Evolutionary conservation across 2,888 invertebrate genomes (phyloP), one percentile per base, ranked within the genome.

Genomic region (Thymelicus acteon): DNA sequence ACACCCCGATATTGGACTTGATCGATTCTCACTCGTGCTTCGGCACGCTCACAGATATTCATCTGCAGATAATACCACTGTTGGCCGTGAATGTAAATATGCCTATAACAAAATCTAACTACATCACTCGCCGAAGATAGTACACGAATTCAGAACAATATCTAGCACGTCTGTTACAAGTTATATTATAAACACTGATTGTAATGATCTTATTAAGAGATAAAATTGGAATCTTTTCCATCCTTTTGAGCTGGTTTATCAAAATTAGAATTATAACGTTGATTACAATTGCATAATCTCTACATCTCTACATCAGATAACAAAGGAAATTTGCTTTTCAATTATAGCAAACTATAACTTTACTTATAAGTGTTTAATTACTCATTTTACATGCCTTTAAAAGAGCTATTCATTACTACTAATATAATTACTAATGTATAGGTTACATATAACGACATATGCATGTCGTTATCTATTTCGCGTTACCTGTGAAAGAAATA

Each of bases 11-110:
- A 81, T 75, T 75, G 75, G 74, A 76, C 73, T 71, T 73, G 74
- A 63, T 69, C 69, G 69, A 69, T 63, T 31, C 39, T 57, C 62
- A 62, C 37, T 58, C 62, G 47, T 73, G 77, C 60, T 70, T 70
- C 70, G 81, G 83, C 92, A 91, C 91, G 91, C 84, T 82, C 82
- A 72, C 75, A 82, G 89, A 89, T 91, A 87, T 82, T 74, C 76
- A 89, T 90, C 88, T 82, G 74, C 72, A 84, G 90, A 91, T 90
- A 90, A 77, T 80, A 80, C 82, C 81, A 73, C 77, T 60, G 78
- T 78, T 80, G 79, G 79, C 82, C 81, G 78, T 75, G 77, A 79
- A 77, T 79, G 75, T 78, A 74, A 81, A 79, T 83, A 82, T 82
- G 79, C 80, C 76, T 76, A 77, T 80, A 80, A 80, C 76, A 74